Conservation (phyloP, 53 echinoderm and acorn worm species). For the Patiria pectinifera region DNA sequence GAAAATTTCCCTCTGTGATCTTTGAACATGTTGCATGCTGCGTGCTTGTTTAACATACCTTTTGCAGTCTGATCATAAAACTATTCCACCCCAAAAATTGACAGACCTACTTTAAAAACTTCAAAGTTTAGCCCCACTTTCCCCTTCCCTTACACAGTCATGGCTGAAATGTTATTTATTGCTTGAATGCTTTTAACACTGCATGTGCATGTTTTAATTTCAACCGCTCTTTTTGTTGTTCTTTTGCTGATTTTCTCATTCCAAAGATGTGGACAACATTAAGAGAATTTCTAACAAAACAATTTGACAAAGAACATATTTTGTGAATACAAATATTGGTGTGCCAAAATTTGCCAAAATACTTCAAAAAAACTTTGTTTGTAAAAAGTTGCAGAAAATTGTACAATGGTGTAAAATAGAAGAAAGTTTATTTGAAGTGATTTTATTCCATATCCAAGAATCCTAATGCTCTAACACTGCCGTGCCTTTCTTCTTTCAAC, state of each 20-base stretch:
- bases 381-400: slow-evolving; percentile 4
- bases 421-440: slow-evolving; percentile 11
- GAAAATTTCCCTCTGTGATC: too few species aligned
- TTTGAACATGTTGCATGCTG: too few species aligned
- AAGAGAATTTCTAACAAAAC: background rate
- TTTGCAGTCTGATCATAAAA: background rate
- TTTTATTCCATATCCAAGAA: slow-evolving; percentile 26
- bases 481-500: slow-evolving; percentile 50
- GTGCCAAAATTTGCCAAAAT: background rate
- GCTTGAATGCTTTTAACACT: background rate
- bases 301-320: background rate
- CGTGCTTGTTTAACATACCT: background rate
- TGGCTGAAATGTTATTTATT: too few species aligned
- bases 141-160: too few species aligned
- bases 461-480: slow-evolving; percentile 41
- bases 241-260: slow-evolving; percentile 34
- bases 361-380: background rate
- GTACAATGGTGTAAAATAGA: slow-evolving; percentile 53
- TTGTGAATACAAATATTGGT: background rate
- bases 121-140: too few species aligned
- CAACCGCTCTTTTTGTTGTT: slow-evolving; percentile 3
- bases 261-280: slow-evolving; percentile 39
- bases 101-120: too few species aligned
- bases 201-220: slow-evolving; percentile 51
- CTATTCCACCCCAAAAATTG: background rate